Evolutionary conservation across 2,113 vertebrate species (phyloP).

Genomic region (Aviceda subcristata): DNA sequence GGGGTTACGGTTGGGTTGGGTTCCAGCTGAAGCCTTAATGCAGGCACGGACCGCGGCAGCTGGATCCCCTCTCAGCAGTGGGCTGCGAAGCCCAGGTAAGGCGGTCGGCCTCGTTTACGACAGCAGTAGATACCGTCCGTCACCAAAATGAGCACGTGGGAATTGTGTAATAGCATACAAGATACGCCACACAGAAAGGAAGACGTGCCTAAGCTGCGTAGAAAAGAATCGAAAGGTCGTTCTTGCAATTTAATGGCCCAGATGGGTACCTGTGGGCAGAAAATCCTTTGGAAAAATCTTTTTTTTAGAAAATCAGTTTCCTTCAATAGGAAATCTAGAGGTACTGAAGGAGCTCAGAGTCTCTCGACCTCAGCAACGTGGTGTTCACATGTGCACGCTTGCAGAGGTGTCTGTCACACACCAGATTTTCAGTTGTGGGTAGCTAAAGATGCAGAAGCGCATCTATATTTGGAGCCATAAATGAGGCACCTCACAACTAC

Average conservation of each 20-base stretch:
- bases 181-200: not conserved
- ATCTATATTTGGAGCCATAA: constrained; percentile 13
- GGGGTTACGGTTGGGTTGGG: not conserved
- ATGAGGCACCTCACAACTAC: not conserved
- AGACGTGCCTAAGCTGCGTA: not conserved
- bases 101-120: not conserved
- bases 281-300: not conserved
- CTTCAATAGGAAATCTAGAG: not conserved
- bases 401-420: not conserved
- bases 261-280: not conserved
- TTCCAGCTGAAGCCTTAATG: not conserved
- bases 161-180: not conserved
- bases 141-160: not conserved
- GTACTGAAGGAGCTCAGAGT: not conserved
- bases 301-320: not conserved
- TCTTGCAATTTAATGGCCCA: not conserved
- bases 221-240: not conserved
- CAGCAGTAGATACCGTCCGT: not conserved
- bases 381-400: not conserved
- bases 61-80: not conserved
- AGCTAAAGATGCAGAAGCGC: not conserved
- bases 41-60: not conserved
- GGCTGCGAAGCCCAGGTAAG: not conserved
- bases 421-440: not conserved
- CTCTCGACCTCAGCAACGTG: not conserved